Conservation (phyloP, 2,888 invertebrate genomes). For the Erebia palarica region DNA sequence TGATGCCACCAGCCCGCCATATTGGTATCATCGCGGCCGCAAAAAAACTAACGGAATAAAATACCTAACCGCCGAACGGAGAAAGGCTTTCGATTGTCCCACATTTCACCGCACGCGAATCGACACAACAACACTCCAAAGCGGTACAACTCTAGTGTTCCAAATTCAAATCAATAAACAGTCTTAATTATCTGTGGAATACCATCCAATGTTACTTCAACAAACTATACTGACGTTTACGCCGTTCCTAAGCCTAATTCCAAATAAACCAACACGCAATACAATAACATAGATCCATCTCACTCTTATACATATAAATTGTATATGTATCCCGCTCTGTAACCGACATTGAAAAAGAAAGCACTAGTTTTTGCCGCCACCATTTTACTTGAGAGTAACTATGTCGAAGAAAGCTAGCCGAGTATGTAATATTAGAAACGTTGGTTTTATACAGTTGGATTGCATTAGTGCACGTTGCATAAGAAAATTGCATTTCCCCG, state of each 20-base stretch:
- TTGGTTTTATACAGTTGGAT: constrained; percentile 70
- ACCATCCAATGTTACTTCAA: constrained; percentile 40
- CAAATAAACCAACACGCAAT: constrained; percentile 58
- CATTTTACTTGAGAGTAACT: constrained; percentile 69
- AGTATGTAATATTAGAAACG: constrained; percentile 80
- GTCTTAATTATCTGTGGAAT: constrained; percentile 50
- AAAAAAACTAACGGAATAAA: constrained; percentile 82
- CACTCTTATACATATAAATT: constrained; percentile 51
- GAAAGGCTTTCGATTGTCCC: constrained; percentile 83
- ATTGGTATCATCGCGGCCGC: constrained; percentile 78
- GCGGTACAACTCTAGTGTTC: constrained; percentile 59
- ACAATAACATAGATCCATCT: constrained; percentile 58
- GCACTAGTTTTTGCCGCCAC: constrained; percentile 69
- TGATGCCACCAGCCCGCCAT: constrained; percentile 75
- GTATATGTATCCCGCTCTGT: constrained; percentile 53
- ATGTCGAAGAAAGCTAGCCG: constrained; percentile 79
- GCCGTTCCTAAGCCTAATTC: constrained; percentile 48
- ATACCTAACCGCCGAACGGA: constrained; percentile 77
- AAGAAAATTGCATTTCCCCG: constrained; percentile 77
- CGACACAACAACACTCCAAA: constrained; percentile 59
- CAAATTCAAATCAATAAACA: constrained; percentile 51
- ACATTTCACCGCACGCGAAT: constrained; percentile 79
- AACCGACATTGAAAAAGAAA: constrained; percentile 80
- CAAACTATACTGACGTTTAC: constrained; percentile 60
- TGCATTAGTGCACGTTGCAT: constrained; percentile 74